These are phyloP conservation scores for Ambastaia sidthimunki DNA, from an alignment of 2,797 vertebrate species.

Conservation along the genomic window DNA sequence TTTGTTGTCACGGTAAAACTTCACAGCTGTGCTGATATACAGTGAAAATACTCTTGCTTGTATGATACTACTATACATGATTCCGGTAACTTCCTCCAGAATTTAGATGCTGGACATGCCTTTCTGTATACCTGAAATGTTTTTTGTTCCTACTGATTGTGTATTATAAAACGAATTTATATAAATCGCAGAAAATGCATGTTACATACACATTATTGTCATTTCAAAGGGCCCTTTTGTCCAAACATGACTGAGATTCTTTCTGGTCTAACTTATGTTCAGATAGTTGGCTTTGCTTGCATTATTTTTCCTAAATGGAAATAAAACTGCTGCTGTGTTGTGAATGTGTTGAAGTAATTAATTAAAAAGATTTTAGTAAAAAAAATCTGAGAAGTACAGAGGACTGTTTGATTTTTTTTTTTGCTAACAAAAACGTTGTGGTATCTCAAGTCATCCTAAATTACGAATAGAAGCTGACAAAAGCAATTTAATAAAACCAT, in stretches of 20 bases:
- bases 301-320: background rate
- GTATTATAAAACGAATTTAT: too few relatives aligned
- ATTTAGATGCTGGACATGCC: too few relatives aligned
- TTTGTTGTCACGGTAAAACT: too few relatives aligned
- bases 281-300: background rate
- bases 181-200: too few relatives aligned
- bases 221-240: background rate
- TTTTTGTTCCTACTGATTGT: too few relatives aligned
- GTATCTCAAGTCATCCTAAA: conserved; percentile 3
- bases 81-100: too few relatives aligned
- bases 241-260: background rate
- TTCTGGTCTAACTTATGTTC: background rate
- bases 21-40: too few relatives aligned
- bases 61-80: too few relatives aligned
- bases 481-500: background rate
- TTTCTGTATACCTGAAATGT: too few relatives aligned
- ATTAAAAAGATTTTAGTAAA: background rate
- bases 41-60: too few relatives aligned
- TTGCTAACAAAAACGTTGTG: background rate
- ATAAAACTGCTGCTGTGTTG: conserved; percentile 7
- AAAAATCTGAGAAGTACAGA: background rate
- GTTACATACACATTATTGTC: background rate
- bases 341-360: conserved; percentile 1
- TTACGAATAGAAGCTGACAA: background rate
- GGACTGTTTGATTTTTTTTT: background rate